Conservation (phyloP, 1,140 invertebrate species). For the Adelges cooleyi region DNA sequence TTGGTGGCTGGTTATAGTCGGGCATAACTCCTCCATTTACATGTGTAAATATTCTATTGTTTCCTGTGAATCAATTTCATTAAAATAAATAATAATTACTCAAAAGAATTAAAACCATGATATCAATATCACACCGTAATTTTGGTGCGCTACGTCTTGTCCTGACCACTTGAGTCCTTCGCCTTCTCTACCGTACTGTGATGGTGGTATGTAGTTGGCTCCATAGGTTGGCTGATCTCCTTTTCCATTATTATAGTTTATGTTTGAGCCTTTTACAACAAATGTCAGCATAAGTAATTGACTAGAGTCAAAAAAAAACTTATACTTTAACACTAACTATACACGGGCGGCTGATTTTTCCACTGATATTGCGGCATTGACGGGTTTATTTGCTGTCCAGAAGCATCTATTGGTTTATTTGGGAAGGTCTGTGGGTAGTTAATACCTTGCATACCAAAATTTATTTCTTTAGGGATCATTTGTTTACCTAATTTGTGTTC, state of each 20-base stretch:
- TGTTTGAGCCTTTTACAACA: neutral
- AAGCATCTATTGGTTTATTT: conserved; percentile 11
- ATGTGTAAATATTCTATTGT: conserved; percentile 15
- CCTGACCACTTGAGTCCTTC: conserved; percentile 30
- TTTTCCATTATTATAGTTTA: conserved; percentile 11
- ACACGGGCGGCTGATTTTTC: conserved; percentile 18
- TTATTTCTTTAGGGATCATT: neutral
- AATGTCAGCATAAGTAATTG: no score
- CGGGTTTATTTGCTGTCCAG: neutral
- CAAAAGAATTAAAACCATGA: no score
- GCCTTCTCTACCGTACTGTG: conserved; percentile 34
- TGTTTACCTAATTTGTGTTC: neutral
- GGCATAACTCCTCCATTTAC: conserved; percentile 13
- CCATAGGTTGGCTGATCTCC: neutral
- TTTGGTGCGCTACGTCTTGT: conserved; percentile 9
- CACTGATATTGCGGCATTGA: conserved; percentile 9
- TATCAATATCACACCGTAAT: neutral
- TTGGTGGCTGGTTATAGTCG: conserved; percentile 5
- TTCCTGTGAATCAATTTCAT: neutral
- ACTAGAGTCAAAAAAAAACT: no score
- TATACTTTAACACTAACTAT: neutral
- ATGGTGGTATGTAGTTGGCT: neutral
- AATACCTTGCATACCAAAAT: conserved; percentile 7
- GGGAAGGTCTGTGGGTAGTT: conserved; percentile 8
- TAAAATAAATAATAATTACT: no score